These are phyloP conservation scores for Achatina immaculata DNA, from an alignment of 1,140 invertebrate species.

Conservation along the genomic window DNA sequence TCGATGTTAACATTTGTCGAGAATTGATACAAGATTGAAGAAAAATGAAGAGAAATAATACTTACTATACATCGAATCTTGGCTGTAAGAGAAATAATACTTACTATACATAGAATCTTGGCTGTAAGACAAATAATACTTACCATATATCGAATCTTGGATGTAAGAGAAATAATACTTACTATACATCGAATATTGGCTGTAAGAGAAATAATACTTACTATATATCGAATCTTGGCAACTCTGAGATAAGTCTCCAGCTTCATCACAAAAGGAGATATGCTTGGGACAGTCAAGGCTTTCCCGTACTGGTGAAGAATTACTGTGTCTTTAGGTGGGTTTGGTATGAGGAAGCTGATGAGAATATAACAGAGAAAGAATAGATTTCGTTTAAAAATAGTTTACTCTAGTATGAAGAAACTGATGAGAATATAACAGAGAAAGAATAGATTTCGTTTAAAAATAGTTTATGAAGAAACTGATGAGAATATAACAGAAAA, in stretches of 20 bases:
- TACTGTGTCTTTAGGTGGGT: constrained; percentile 29
- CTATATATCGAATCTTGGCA: constrained; percentile 54
- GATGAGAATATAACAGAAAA: neutral
- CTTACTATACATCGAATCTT: too few relatives aligned
- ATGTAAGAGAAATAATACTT: too few relatives aligned
- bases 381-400: too few relatives aligned
- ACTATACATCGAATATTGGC: too few relatives aligned
- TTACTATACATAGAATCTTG: too few relatives aligned
- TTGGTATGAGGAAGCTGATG: neutral
- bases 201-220: constrained; percentile 41
- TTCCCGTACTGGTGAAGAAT: constrained; percentile 41
- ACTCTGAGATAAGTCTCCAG: constrained; percentile 57
- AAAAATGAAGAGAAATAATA: too few relatives aligned
- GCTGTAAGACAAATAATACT: too few relatives aligned
- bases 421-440: neutral
- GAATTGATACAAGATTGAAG: too few relatives aligned
- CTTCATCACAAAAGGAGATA: constrained; percentile 59
- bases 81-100: too few relatives aligned
- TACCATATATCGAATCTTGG: too few relatives aligned
- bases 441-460: neutral
- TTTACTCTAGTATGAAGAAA: neutral
- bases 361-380: neutral
- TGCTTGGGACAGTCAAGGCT: constrained; percentile 40
- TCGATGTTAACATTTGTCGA: too few relatives aligned
- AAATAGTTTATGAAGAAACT: neutral